Conservation (phyloP, 1,140 invertebrate species). For the Orchesella cincta region DNA sequence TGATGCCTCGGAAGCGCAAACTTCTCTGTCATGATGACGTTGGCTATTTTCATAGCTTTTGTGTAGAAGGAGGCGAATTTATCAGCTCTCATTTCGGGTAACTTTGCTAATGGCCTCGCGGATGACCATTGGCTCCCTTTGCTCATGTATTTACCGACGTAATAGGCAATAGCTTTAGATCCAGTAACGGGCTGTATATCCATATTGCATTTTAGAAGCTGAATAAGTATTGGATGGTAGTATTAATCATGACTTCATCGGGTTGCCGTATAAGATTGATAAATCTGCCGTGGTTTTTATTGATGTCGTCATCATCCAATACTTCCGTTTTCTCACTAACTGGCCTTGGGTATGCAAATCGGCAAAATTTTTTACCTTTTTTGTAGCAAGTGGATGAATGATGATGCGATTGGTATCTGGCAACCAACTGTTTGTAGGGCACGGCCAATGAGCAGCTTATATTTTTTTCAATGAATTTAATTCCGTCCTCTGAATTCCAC, state of each 20-base stretch:
- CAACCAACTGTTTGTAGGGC: neutral
- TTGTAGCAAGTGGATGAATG: constrained; percentile 18
- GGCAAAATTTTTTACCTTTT: neutral
- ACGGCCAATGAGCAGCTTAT: neutral
- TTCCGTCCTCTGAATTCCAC: neutral
- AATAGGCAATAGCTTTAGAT: constrained; percentile 55
- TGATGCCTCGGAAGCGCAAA: too few relatives aligned
- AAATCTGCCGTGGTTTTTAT: constrained; percentile 12
- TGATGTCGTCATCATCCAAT: constrained; percentile 2
- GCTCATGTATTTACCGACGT: constrained; percentile 56
- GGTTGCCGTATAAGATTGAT: neutral
- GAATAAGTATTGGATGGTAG: constrained; percentile 52
- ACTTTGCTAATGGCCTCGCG: constrained; percentile 50
- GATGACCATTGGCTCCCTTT: constrained; percentile 54
- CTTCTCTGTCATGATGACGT: too few relatives aligned
- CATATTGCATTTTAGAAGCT: constrained; percentile 54
- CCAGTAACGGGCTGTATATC: constrained; percentile 53
- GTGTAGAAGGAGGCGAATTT: too few relatives aligned
- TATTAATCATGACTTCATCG: constrained; percentile 48
- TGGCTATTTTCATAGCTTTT: too few relatives aligned
- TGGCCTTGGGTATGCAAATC: neutral
- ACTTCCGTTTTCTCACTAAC: neutral
- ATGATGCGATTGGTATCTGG: constrained; percentile 3
- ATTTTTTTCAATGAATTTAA: constrained; percentile 14
- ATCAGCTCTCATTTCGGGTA: too few relatives aligned